phyloP scores from a whole-genome alignment of 2,888 invertebrate genomes.

The Cyaniris semiargus region DNA sequence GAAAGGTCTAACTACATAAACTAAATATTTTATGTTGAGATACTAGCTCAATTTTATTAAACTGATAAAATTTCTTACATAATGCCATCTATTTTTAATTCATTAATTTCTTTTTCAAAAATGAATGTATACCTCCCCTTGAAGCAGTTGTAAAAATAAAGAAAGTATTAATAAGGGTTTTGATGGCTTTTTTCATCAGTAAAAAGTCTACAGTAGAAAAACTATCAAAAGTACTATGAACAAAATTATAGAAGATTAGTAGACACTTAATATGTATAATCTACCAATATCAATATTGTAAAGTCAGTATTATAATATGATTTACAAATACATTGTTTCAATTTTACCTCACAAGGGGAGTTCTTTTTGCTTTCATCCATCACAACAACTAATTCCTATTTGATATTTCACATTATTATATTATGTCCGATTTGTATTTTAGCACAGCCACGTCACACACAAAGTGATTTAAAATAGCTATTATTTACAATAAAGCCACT shows the following conservation, averaged over 20 bases:
- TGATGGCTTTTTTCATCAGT: conserved; percentile 6
- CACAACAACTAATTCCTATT: conserved; percentile 64
- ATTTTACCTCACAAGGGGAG: conserved; percentile 78
- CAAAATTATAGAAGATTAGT: conserved; percentile 23
- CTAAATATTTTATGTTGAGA: neutral
- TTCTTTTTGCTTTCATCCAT: conserved; percentile 75
- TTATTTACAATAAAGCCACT: conserved; percentile 74
- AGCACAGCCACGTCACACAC: conserved; percentile 63
- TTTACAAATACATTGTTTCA: conserved; percentile 56
- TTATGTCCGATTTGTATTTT: conserved; percentile 58
- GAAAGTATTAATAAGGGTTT: conserved; percentile 20
- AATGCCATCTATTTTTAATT: conserved; percentile 7
- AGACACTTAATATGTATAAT: neutral
- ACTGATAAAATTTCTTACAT: conserved; percentile 27
- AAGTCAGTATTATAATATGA: conserved; percentile 35
- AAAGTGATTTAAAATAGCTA: conserved; percentile 70
- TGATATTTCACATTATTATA: conserved; percentile 70
- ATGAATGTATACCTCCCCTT: conserved; percentile 32
- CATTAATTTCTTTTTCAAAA: conserved; percentile 1
- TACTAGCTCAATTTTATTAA: neutral
- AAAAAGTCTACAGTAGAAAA: conserved; percentile 11
- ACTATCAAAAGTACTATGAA: neutral
- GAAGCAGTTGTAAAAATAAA: conserved; percentile 32
- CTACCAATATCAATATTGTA: conserved; percentile 16
- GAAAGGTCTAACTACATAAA: conserved; percentile 31